These are phyloP conservation scores for Wiebesia pumilae DNA, from an alignment of 1,140 invertebrate genomes.

Conservation along the genomic window DNA sequence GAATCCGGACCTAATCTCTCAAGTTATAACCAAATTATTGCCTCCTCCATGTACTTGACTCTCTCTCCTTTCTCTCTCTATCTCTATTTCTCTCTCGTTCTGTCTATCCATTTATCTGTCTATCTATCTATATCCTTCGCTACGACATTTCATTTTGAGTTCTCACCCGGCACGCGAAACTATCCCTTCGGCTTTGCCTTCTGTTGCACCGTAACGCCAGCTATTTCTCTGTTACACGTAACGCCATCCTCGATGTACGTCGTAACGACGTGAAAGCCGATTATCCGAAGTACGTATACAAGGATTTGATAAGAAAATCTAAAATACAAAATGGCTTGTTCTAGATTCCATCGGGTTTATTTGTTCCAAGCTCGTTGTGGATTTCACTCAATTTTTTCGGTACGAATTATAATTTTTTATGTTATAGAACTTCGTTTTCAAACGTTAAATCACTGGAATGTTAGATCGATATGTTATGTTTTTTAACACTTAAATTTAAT, in stretches of 20 bases:
- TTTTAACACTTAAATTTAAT: no score
- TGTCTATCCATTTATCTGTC: conserved; percentile 9
- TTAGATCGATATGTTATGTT: no score
- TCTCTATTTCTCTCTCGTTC: conserved; percentile 47
- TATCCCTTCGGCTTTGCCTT: conserved; percentile 19
- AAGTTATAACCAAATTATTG: conserved; percentile 77
- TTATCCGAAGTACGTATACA: not conserved
- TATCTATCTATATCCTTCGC: conserved; percentile 7
- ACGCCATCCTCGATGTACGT: not conserved
- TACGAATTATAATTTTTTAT: not conserved
- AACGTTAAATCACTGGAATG: no score
- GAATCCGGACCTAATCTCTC: conserved; percentile 77
- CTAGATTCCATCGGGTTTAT: not conserved
- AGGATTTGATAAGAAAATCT: conserved; percentile 2
- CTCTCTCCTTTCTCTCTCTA: conserved; percentile 40
- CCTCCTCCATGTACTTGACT: conserved; percentile 66
- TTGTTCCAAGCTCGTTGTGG: not conserved
- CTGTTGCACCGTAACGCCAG: not conserved
- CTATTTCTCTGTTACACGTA: not conserved
- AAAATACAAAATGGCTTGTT: not conserved
- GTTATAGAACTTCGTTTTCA: no score
- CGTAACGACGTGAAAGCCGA: conserved; percentile 12
- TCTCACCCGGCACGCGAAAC: conserved; percentile 15
- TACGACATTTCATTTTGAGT: conserved; percentile 50
- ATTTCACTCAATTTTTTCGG: not conserved